Evolutionary conservation across 1,140 invertebrate species (phyloP).

Genomic region (Drosophila ironensis): DNA sequence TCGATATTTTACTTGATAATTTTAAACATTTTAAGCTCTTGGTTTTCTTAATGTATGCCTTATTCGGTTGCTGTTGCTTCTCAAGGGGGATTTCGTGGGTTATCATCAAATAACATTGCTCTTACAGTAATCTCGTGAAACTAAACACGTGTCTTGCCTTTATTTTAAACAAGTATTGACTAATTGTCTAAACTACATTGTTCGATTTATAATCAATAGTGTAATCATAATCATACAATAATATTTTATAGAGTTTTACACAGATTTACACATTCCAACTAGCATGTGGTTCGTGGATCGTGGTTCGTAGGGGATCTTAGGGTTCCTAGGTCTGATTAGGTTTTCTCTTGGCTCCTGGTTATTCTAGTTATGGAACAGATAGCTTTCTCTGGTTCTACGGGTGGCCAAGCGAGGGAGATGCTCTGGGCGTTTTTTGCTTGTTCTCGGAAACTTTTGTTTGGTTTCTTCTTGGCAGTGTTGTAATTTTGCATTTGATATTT

Average conservation of each 20-base stretch:
- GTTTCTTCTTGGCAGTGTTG: conserved; percentile 56
- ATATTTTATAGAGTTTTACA: conserved; percentile 64
- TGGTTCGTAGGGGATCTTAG: conserved; percentile 17
- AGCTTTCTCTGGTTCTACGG: conserved; percentile 14
- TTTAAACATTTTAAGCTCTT: conserved; percentile 56
- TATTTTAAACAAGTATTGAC: conserved; percentile 63
- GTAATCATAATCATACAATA: conserved; percentile 71
- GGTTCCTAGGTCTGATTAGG: conserved; percentile 31
- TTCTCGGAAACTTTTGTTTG: too few species aligned
- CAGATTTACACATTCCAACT: conserved; percentile 57
- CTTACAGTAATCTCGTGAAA: conserved; percentile 49
- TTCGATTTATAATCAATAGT: conserved; percentile 55
- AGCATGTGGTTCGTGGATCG: conserved; percentile 34
- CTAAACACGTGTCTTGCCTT: conserved; percentile 35
- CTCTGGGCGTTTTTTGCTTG: conserved; percentile 27
- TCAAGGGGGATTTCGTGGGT: conserved; percentile 19
- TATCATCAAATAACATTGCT: conserved; percentile 31
- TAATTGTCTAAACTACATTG: conserved; percentile 67
- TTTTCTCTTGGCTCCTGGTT: conserved; percentile 17
- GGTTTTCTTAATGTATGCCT: conserved; percentile 68
- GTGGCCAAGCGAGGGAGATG: conserved; percentile 41
- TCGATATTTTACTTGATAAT: conserved; percentile 47
- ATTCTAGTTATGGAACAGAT: conserved; percentile 42
- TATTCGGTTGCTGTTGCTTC: conserved; percentile 49
- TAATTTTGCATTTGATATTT: conserved; percentile 52